Percentiles rank a stretch among this genome's conserved stretches.
phyloP scores from a whole-genome alignment of 2,797 vertebrate species.

The Spondyliosoma cantharus region DNA sequence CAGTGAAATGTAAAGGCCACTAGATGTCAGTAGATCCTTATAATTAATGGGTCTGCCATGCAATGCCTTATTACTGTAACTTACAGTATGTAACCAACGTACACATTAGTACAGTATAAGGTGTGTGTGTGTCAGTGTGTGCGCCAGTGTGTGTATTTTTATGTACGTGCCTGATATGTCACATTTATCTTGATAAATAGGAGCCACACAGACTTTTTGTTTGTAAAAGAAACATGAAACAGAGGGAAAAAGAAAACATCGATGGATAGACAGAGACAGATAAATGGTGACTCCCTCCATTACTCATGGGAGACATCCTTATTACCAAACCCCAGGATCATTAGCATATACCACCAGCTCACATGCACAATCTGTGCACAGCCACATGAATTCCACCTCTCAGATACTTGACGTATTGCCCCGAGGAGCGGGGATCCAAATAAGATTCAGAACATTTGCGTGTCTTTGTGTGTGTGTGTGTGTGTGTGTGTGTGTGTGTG shows the following conservation, averaged over 20 bases:
- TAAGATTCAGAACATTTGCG: conserved; percentile 25
- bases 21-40: conserved; percentile 74
- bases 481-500: not conserved
- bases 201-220: conserved; percentile 1
- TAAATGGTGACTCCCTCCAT: conserved; percentile 52
- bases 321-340: conserved; percentile 58
- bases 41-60: conserved; percentile 7
- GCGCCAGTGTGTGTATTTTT: not conserved
- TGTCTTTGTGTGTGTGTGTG: too few relatives aligned
- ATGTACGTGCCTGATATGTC: conserved; percentile 36
- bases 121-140: not conserved
- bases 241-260: conserved; percentile 4
- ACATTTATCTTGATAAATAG: conserved; percentile 46
- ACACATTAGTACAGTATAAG: not conserved
- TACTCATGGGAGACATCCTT: conserved; percentile 65
- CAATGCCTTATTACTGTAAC: conserved; percentile 23
- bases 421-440: conserved; percentile 24
- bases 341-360: conserved; percentile 59
- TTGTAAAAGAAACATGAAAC: conserved; percentile 17
- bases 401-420: conserved; percentile 34
- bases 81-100: conserved; percentile 5
- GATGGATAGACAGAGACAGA: conserved; percentile 51
- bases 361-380: conserved; percentile 9
- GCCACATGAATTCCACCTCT: conserved; percentile 21
- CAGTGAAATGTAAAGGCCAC: conserved; percentile 50